phyloP scores from a whole-genome alignment of 2,888 invertebrate genomes.

The Steinernema hermaphroditum region DNA sequence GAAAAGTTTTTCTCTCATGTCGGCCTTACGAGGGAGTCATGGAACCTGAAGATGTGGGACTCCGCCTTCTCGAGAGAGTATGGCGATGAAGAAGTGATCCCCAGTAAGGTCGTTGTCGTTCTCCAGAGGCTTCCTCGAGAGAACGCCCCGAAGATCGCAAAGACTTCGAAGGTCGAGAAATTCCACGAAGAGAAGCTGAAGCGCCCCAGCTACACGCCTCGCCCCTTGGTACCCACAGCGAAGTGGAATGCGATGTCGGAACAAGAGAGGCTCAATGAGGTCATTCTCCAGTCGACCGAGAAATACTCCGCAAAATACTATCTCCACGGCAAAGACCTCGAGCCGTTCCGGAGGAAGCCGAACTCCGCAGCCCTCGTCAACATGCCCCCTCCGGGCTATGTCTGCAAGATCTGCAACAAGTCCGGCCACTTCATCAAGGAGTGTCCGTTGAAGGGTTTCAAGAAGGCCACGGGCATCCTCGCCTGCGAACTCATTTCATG shows the following conservation, averaged over 20 bases:
- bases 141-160: neutral
- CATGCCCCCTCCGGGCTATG: slow-evolving; percentile 79
- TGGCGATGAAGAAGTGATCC: neutral
- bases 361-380: no score
- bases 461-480: neutral
- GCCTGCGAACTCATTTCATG: neutral
- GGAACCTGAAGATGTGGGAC: neutral
- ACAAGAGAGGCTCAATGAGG: slow-evolving; percentile 3
- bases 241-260: slow-evolving; percentile 52
- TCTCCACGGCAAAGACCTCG: no score
- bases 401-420: slow-evolving; percentile 89
- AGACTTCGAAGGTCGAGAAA: neutral
- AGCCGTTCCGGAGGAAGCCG: no score
- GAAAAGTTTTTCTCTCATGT: neutral
- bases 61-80: neutral
- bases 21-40: neutral
- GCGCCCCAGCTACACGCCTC: no score
- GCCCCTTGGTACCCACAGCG: slow-evolving; percentile 34
- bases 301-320: no score
- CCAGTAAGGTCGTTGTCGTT: no score
- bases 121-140: slow-evolving; percentile 2
- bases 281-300: neutral
- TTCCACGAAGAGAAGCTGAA: no score
- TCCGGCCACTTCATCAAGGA: slow-evolving; percentile 94
- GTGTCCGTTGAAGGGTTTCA: slow-evolving; percentile 74